Evolutionary conservation across 2,113 vertebrate species (phyloP).

Genomic region (Danio rerio): GRCz12tu NC_133200.1:37395501-37396000

Average conservation of each 20-base stretch:
- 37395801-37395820: background rate
- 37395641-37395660: background rate
- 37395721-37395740: background rate
- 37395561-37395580: too few relatives aligned
- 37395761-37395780: conserved; percentile 42
- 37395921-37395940: too few relatives aligned
- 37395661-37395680: background rate
- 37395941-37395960: background rate
- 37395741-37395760: background rate
- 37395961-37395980: background rate
- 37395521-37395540: background rate
- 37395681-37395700: background rate
- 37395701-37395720: background rate
- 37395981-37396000: too few relatives aligned
- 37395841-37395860: background rate
- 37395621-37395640: background rate
- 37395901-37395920: background rate
- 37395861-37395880: background rate
- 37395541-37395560: background rate
- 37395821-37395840: background rate
- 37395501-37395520: background rate
- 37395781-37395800: conserved; percentile 56
- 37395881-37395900: background rate
- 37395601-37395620: too few relatives aligned
- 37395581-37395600: background rate